Percentiles rank a stretch among this genome's conserved stretches.
Evolutionary conservation across 23 tunicate species (phyloP).

Genomic region (Oikopleura vanhoeffeni): DNA sequence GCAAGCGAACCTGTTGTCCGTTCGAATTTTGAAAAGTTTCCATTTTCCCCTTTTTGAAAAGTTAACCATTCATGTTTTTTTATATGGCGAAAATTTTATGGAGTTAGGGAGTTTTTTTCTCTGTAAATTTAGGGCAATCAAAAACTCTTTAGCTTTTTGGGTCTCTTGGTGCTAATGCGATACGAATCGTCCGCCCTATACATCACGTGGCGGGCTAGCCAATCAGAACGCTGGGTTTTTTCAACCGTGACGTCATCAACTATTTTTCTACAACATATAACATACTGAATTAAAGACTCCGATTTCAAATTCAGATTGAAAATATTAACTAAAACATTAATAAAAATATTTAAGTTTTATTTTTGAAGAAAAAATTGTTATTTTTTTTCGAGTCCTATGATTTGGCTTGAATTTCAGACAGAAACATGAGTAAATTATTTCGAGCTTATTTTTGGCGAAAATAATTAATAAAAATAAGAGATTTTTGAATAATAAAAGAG

Average conservation of each 20-base stretch:
- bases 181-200: conserved; percentile 12
- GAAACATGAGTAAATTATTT: neutral
- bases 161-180: neutral
- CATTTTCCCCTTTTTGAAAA: neutral
- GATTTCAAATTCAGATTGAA: too few relatives aligned
- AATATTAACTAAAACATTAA: too few relatives aligned
- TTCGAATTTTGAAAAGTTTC: neutral
- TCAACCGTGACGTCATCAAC: too few relatives aligned
- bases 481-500: too few relatives aligned
- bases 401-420: neutral
- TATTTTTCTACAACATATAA: too few relatives aligned
- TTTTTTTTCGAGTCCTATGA: neutral
- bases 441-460: neutral
- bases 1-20: neutral
- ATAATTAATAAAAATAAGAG: too few relatives aligned
- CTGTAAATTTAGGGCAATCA: too few relatives aligned
- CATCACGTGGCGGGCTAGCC: conserved; percentile 1
- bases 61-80: neutral
- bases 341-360: too few relatives aligned
- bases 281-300: too few relatives aligned
- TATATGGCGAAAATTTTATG: too few relatives aligned
- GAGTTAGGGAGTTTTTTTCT: neutral
- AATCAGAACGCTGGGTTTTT: conserved; percentile 12
- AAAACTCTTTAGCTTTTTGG: neutral
- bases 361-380: too few relatives aligned